Evolutionary conservation across 2,888 invertebrate genomes (phyloP).

Genomic region (Cyaniris semiargus): DNA sequence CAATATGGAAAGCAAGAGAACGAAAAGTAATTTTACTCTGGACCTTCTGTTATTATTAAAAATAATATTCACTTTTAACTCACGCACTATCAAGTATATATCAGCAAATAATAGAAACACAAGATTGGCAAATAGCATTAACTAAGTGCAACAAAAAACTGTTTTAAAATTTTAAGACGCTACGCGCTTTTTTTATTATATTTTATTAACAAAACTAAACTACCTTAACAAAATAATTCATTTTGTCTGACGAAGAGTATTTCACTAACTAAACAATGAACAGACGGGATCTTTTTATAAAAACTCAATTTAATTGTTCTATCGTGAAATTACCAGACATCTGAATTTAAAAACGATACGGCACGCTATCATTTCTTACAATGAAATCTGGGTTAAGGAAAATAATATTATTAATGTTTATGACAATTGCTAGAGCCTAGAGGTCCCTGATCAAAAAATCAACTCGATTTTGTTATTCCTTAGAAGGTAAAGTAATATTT

Average conservation of each 20-base stretch:
- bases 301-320: slow-evolving; percentile 15
- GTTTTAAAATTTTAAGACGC: not conserved
- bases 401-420: slow-evolving; percentile 34
- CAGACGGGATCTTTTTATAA: slow-evolving; percentile 7
- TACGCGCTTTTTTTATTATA: not conserved
- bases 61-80: not conserved
- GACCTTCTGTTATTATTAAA: not conserved
- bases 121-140: too few species aligned
- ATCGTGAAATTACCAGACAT: not conserved
- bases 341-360: slow-evolving; percentile 16
- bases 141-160: too few species aligned
- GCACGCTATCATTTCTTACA: slow-evolving; percentile 41
- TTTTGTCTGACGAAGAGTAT: slow-evolving; percentile 31
- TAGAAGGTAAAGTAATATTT: not conserved
- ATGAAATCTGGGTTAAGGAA: slow-evolving; percentile 41
- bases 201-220: not conserved
- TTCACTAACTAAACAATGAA: not conserved
- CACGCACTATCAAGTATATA: too few species aligned
- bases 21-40: not conserved
- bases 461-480: not conserved
- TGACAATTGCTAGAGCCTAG: slow-evolving; percentile 26
- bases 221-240: slow-evolving; percentile 39
- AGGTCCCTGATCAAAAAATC: not conserved
- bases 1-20: not conserved
- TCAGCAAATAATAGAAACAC: too few species aligned